phyloP scores from a whole-genome alignment of 2,113 vertebrate species.

The Mirza zaza region DNA sequence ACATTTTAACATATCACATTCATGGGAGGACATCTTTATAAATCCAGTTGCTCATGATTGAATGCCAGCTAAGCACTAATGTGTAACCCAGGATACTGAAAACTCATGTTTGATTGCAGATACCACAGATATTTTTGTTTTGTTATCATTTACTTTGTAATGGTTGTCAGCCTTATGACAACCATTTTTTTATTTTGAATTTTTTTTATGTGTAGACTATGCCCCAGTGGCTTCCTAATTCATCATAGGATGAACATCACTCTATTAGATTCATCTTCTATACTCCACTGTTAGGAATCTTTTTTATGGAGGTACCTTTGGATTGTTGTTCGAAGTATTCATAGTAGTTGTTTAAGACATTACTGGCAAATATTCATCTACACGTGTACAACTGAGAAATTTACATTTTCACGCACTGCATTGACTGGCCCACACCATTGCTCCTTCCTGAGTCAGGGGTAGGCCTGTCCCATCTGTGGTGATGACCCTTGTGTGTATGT shows the following conservation, averaged over 20 bases:
- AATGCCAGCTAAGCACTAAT: neutral
- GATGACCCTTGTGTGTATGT: neutral
- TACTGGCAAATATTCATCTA: neutral
- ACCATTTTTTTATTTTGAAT: neutral
- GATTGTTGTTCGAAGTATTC: neutral
- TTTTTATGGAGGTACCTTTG: neutral
- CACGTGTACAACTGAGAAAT: neutral
- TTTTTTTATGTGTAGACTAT: neutral
- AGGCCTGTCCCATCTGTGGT: neutral
- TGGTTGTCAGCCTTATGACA: neutral
- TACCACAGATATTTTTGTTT: neutral
- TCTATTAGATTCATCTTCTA: neutral
- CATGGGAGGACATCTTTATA: neutral
- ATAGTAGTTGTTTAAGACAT: neutral
- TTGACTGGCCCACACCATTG: neutral
- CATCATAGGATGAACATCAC: neutral
- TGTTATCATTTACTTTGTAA: neutral
- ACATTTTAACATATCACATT: neutral
- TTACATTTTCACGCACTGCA: rapidly evolving
- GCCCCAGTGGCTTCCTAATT: neutral
- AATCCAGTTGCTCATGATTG: neutral
- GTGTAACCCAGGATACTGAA: neutral
- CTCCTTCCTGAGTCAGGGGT: neutral
- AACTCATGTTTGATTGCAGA: neutral
- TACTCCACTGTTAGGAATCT: neutral